Evolutionary conservation across 2,888 invertebrate genomes (phyloP), one percentile per base, ranked within the genome.

Genomic region (Stenoptilia bipunctidactyla): DNA sequence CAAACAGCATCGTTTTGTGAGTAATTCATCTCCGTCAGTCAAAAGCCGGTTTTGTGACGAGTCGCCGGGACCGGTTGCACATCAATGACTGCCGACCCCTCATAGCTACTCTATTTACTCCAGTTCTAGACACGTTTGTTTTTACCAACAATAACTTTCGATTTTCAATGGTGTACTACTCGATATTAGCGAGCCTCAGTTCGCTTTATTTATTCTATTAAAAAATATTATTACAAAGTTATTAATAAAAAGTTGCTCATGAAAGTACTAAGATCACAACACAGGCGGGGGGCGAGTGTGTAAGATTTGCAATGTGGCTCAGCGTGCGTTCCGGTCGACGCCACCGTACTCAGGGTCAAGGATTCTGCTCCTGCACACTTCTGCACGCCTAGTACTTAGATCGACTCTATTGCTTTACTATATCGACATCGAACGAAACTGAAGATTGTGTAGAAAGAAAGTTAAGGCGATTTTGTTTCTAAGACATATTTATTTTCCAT

Each of bases 301-400:
- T 69, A 63, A 73, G 70, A 75, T 71, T 74, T 66, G 72, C 75
- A 66, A 64, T 69, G 72, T 66, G 58, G 66, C 67, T 66, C 68
- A 67, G 70, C 67, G 73, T 67, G 70, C 82, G 80, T 80, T 79
- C 76, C 80, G 83, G 83, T 83, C 83, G 83, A 68, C 83, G 83
- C 80, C 82, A 79, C 76, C 77, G 70, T 68, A 66, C 62, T 76
- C 80, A 82, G 82, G 83, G 80, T 83, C 83, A 83, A 83, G 83
- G 83, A 73, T 79, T 79, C 62, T 60, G 58, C 67, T 74, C 66
- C 76, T 74, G 68, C 70, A 61, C 65, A 57, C 61, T 70, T 61
- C 70, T 75, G 73, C 67, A 58, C 62, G 75, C 74, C 74, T 77
- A 63, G 74, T 80, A 64, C 56, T 3, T n/a, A 4, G 6, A 10